A percentile compares a stretch with the other conserved stretches of the same genome.
Evolutionary conservation across 2,888 invertebrate species (phyloP).

Genomic region (Meiosimyza platycephala): DNA sequence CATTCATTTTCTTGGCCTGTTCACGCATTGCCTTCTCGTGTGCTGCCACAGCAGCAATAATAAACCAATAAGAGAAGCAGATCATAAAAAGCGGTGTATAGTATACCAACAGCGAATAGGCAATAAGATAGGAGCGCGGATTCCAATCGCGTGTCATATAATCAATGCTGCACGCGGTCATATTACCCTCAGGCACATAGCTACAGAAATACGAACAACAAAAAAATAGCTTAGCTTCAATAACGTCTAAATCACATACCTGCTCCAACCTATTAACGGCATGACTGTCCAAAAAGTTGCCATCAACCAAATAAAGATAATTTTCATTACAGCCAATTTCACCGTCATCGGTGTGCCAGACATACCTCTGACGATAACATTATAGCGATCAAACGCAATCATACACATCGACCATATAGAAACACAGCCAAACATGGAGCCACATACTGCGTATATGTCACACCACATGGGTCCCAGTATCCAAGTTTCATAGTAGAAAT

Average conservation of each 20-base stretch:
- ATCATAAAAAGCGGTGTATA: conserved; percentile 70
- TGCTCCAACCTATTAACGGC: conserved; percentile 72
- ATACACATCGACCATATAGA: conserved; percentile 93
- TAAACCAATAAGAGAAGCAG: conserved; percentile 72
- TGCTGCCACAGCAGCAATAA: conserved; percentile 70
- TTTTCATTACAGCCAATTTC: conserved; percentile 68
- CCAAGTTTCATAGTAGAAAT: conserved; percentile 73
- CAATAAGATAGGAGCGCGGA: conserved; percentile 68
- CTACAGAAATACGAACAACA: conserved; percentile 42
- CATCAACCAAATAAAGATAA: conserved; percentile 70
- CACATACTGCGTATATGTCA: conserved; percentile 72
- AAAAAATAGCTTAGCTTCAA: neutral
- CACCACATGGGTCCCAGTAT: conserved; percentile 72
- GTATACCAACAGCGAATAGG: conserved; percentile 68
- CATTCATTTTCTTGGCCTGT: conserved; percentile 73
- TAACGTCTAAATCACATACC: conserved; percentile 46
- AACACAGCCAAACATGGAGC: conserved; percentile 83
- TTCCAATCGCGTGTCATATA: conserved; percentile 68
- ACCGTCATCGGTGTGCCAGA: conserved; percentile 70
- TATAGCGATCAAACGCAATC: conserved; percentile 91
- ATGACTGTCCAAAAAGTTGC: conserved; percentile 70
- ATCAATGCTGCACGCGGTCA: conserved; percentile 72
- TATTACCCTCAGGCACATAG: conserved; percentile 75
- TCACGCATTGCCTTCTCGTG: conserved; percentile 71
- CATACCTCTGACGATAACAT: conserved; percentile 88